Evolutionary conservation across 2,797 vertebrate genomes (phyloP).

Genomic region (Sebastes steindachneri): DNA sequence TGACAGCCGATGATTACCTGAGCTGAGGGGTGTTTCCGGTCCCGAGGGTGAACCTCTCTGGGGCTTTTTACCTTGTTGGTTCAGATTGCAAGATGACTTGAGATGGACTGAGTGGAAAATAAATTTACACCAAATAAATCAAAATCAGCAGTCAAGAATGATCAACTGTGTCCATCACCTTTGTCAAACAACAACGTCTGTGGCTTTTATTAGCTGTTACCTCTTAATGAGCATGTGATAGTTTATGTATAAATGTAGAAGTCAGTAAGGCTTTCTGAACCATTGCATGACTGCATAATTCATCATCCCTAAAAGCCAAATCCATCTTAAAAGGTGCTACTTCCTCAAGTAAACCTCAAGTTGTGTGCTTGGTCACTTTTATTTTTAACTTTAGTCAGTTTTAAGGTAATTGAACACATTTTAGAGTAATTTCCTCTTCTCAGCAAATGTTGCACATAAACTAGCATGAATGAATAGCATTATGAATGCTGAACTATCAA

Average conservation of each 20-base stretch:
- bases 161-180: slow-evolving; percentile 2
- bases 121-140: slow-evolving; percentile 34
- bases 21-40: slow-evolving; percentile 50
- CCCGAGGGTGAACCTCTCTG: slow-evolving; percentile 47
- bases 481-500: not conserved
- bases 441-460: not conserved
- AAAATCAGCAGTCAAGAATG: slow-evolving; percentile 18
- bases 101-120: slow-evolving; percentile 26
- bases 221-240: not conserved
- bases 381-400: too few relatives aligned
- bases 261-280: not conserved
- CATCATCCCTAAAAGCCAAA: not conserved
- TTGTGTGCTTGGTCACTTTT: not conserved
- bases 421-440: not conserved
- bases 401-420: too few relatives aligned
- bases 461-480: not conserved
- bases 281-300: not conserved
- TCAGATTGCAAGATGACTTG: slow-evolving; percentile 35
- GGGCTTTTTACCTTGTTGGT: slow-evolving; percentile 38
- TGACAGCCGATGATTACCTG: slow-evolving; percentile 72
- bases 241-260: not conserved
- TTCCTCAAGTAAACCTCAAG: not conserved
- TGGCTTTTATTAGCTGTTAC: not conserved
- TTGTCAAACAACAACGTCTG: not conserved
- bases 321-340: not conserved